phyloP scores from a whole-genome alignment of 2,797 vertebrate species.

The Coreius guichenoti region DNA sequence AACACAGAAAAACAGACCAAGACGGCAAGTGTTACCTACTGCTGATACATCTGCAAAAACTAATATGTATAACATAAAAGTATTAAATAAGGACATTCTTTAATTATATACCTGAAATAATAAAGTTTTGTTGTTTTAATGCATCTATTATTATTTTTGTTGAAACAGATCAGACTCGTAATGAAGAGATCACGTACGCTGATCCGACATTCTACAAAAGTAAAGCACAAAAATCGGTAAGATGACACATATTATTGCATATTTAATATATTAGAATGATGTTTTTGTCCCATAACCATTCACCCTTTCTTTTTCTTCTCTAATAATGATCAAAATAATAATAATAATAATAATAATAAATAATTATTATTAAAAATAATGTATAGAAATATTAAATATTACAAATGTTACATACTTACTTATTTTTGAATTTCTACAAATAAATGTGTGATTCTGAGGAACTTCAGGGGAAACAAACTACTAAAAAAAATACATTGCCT shows the following conservation, averaged over 20 bases:
- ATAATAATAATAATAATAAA: background rate
- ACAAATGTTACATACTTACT: background rate
- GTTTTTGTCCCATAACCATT: background rate
- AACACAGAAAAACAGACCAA: background rate
- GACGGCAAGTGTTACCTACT: background rate
- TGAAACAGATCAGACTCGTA: too few relatives aligned
- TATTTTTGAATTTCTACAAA: background rate
- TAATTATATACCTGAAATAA: too few relatives aligned
- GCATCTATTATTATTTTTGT: too few relatives aligned
- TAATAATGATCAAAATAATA: background rate
- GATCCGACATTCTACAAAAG: too few relatives aligned
- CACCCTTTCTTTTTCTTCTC: background rate
- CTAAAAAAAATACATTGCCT: background rate
- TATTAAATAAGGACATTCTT: too few relatives aligned
- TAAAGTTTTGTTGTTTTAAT: too few relatives aligned
- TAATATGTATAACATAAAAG: too few relatives aligned
- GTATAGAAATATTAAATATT: too few relatives aligned
- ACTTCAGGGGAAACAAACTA: background rate
- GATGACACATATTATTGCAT: background rate
- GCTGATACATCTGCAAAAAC: background rate
- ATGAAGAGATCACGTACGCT: too few relatives aligned
- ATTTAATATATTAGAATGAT: background rate
- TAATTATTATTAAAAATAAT: too few relatives aligned
- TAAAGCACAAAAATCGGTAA: too few relatives aligned
- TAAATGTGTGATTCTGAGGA: background rate